A percentile compares a stretch with the other conserved stretches of the same genome.
phyloP scores from a whole-genome alignment of 2,113 vertebrate species.

The Pyxicephalus adspersus region DNA sequence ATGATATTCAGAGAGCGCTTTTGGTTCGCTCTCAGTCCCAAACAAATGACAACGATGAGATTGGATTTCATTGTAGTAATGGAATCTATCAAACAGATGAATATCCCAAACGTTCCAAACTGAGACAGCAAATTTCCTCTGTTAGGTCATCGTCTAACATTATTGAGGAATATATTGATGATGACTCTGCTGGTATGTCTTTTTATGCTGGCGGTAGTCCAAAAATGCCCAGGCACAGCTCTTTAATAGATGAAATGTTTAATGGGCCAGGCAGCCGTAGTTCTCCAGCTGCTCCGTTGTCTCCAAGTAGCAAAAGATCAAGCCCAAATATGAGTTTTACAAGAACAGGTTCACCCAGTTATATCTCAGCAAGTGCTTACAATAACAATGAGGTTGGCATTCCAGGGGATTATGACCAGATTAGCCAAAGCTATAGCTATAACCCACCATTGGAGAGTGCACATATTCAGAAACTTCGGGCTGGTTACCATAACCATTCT shows the following conservation, averaged over 20 bases:
- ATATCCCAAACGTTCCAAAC: conserved; percentile 64
- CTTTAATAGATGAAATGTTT: conserved; percentile 75
- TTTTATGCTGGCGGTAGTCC: conserved; percentile 72
- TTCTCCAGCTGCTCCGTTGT: conserved; percentile 68
- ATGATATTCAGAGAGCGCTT: conserved; percentile 76
- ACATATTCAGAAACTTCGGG: conserved; percentile 66
- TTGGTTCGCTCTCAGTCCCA: conserved; percentile 76
- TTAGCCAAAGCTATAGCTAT: conserved; percentile 54
- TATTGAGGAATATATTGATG: conserved; percentile 73
- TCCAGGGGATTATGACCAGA: conserved; percentile 63
- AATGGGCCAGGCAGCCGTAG: conserved; percentile 69
- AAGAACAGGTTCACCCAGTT: conserved; percentile 71
- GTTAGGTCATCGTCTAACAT: conserved; percentile 67
- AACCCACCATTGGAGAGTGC: conserved; percentile 70
- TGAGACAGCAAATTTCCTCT: conserved; percentile 74
- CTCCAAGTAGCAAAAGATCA: conserved; percentile 73
- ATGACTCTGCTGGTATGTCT: conserved; percentile 71
- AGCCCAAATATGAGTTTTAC: conserved; percentile 75
- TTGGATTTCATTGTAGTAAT: conserved; percentile 71
- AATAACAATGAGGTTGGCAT: conserved; percentile 54
- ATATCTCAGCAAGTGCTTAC: conserved; percentile 79
- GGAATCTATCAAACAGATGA: conserved; percentile 76
- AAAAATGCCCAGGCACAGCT: conserved; percentile 74
- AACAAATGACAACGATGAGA: conserved; percentile 82
- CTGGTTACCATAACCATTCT: conserved; percentile 69